These are phyloP conservation scores for Lucilia cuprina DNA, from an alignment of 1,140 invertebrate genomes.

Conservation along the genomic window DNA sequence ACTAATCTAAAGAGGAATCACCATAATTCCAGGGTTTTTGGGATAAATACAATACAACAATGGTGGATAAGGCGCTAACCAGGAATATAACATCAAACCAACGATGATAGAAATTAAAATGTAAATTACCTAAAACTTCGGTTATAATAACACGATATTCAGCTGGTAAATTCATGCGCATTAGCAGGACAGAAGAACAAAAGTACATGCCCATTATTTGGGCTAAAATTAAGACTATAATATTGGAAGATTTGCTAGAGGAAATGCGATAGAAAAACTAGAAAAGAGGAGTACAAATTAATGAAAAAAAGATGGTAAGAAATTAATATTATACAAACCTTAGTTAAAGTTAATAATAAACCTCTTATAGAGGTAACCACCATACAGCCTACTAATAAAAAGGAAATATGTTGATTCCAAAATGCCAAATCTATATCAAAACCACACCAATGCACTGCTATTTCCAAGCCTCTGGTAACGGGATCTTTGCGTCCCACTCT, in stretches of 20 bases:
- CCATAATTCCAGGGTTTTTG: conserved; percentile 54
- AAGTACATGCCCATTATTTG: conserved; percentile 99
- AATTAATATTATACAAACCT: conserved; percentile 76
- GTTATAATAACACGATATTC: conserved; percentile 98
- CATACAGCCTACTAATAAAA: conserved; percentile 96
- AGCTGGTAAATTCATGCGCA: conserved; percentile 99
- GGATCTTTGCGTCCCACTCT: conserved; percentile 98
- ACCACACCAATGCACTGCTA: conserved; percentile 96
- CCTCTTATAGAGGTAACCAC: conserved; percentile 98
- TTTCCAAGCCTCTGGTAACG: conserved; percentile 95
- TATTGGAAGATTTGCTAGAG: conserved; percentile 98
- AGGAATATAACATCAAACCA: conserved; percentile 99
- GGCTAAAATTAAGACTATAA: conserved; percentile 95
- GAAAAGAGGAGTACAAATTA: too few species aligned
- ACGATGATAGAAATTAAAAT: conserved; percentile 99
- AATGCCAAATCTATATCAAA: conserved; percentile 96
- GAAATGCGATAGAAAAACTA: conserved; percentile 99
- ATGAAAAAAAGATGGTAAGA: too few species aligned
- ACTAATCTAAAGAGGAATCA: conserved; percentile 44
- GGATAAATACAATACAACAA: conserved; percentile 86
- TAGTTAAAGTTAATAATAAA: conserved; percentile 94
- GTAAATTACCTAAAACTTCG: conserved; percentile 95
- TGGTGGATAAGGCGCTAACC: conserved; percentile 94
- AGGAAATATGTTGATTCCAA: conserved; percentile 99
- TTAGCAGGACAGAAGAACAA: conserved; percentile 95